Conservation (phyloP, 2,888 invertebrate genomes). For the Allygus modestus region DNA sequence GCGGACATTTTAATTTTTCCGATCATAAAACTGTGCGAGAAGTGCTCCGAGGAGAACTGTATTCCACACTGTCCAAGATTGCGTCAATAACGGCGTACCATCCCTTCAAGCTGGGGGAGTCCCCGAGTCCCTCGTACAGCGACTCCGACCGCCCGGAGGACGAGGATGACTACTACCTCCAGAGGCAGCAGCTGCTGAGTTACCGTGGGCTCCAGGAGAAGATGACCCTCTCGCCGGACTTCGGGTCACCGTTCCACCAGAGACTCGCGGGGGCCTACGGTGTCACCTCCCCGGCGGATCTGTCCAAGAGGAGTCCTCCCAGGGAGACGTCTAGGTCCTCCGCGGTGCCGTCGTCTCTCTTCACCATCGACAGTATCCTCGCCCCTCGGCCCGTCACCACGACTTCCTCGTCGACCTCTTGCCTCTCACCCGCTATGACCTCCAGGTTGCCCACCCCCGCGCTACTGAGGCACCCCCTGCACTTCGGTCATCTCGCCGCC, state of each 20-base stretch:
- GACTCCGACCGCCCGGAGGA: constrained; percentile 55
- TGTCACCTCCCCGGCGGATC: constrained; percentile 13
- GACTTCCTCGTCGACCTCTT: constrained; percentile 71
- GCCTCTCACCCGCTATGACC: constrained; percentile 59
- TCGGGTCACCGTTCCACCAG: constrained; percentile 3
- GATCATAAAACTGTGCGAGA: background rate
- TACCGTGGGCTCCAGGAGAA: constrained; percentile 37
- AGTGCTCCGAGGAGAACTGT: constrained; percentile 11
- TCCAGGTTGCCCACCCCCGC: constrained; percentile 71
- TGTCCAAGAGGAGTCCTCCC: constrained; percentile 37
- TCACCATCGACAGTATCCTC: constrained; percentile 92
- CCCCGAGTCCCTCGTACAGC: constrained; percentile 58
- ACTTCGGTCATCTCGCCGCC: constrained; percentile 79
- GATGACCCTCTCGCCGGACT: constrained; percentile 4
- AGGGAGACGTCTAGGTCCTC: constrained; percentile 45
- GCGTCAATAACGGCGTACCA: constrained; percentile 55
- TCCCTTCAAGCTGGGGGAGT: constrained; percentile 46
- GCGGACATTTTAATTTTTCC: too few relatives aligned
- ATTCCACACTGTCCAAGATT: constrained; percentile 43
- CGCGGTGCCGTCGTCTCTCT: constrained; percentile 74
- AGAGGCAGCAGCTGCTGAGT: constrained; percentile 42
- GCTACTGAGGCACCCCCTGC: constrained; percentile 77
- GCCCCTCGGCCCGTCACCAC: constrained; percentile 77
- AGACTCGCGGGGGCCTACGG: constrained; percentile 16
- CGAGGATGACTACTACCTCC: constrained; percentile 51